Conservation (phyloP, 2,113 vertebrate species). For the Tachysurus vachellii region DNA sequence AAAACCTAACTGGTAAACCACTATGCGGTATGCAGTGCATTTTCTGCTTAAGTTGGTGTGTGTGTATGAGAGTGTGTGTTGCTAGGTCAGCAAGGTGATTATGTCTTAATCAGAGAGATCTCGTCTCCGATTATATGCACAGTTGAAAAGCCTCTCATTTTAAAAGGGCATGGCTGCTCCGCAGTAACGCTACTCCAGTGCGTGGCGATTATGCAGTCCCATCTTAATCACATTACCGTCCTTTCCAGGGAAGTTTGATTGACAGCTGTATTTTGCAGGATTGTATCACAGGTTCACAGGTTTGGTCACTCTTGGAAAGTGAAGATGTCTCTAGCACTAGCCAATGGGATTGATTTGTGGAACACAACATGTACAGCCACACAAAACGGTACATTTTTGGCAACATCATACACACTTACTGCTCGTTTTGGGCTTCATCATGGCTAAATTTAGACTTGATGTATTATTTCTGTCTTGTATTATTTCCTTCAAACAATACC, state of each 20-base stretch:
- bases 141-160: slow-evolving; percentile 43
- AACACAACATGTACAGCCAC: background rate
- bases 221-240: slow-evolving; percentile 42
- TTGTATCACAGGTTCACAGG: background rate
- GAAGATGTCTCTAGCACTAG: background rate
- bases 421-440: background rate
- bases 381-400: background rate
- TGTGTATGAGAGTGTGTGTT: background rate
- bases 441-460: background rate
- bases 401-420: background rate
- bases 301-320: background rate
- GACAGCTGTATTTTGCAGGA: slow-evolving; percentile 27
- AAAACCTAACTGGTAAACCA: background rate
- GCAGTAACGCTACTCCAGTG: slow-evolving; percentile 10
- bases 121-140: slow-evolving; percentile 47
- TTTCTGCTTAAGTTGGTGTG: background rate
- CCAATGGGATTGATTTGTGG: background rate
- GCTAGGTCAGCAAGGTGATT: slow-evolving; percentile 34
- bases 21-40: background rate
- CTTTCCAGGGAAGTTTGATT: slow-evolving; percentile 31
- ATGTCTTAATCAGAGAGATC: slow-evolving; percentile 45
- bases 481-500: background rate
- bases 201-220: slow-evolving; percentile 5
- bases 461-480: background rate
- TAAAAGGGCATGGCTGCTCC: slow-evolving; percentile 27